Base-by-base conservation (phyloP, 2,113 vertebrate species). In the Noctilio leporinus region DNA sequence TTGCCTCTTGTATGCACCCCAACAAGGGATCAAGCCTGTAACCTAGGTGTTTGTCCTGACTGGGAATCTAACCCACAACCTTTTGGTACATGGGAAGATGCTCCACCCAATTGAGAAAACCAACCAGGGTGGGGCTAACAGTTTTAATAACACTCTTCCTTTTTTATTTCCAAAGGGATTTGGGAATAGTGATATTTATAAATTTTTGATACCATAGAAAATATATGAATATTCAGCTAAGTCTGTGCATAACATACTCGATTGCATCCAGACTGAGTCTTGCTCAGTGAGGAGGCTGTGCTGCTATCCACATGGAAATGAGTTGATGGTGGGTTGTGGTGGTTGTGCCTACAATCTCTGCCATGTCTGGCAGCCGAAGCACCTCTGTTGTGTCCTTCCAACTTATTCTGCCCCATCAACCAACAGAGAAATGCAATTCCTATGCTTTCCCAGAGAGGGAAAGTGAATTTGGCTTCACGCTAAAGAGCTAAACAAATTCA, bases 121-220 rank as follows among this genome's bases (percentile, higher is more conserved):
- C 4, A 6, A 28, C 11, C 59, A 62, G 26, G 11, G 28, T 96
- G 97, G 95, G 73, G 93, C 88, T 96, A 93, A 43, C 28, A 45
- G 87, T 96, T 96, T 97, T 96, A 96, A 92, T 97, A 97, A 98
- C 95, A 96, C 91, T 98, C 96, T 98, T 98, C 93, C 96, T 97
- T 94, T 33, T 96, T 94, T 95, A 96, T 97, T 98, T 98, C 97
- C 98, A 98, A 98, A 98, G 97, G 95, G 92, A 94, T 97, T 97
- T 96, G 95, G 95, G 96, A 98, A 98, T 95, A 98, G 59, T 96
- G 97, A 97, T 97, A 98, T 96, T 98, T 98, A 98, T 96, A 96
- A 97, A 97, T 91, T 77, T 92, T 98, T 97, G 97, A 81, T 98
- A 97, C 90, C 94, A 98, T 96, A 97, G 62, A 98, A 97, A 91